Conservation (phyloP, 2,888 invertebrate genomes). For the Nephrotoma guestfalica region DNA sequence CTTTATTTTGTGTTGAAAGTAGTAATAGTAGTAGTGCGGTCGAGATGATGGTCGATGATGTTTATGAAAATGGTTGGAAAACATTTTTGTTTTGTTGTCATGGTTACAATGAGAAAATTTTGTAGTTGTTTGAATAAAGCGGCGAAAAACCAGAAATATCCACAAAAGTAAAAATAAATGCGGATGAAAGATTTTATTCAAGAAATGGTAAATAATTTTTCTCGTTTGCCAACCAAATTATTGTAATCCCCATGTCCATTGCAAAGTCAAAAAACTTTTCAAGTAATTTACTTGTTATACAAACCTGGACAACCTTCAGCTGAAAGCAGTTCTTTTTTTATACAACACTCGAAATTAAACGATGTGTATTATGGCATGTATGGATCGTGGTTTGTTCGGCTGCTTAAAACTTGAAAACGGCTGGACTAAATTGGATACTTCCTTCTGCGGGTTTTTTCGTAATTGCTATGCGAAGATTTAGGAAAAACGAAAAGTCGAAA, state of each 20-base stretch:
- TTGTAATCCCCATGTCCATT: background rate
- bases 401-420: too few relatives aligned
- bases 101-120: background rate
- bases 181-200: background rate
- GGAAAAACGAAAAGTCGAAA: too few relatives aligned
- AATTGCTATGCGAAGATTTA: too few relatives aligned
- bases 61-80: background rate
- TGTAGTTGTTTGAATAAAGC: background rate
- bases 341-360: too few relatives aligned
- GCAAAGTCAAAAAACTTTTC: too few relatives aligned
- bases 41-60: background rate
- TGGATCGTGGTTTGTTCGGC: too few relatives aligned
- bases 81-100: background rate
- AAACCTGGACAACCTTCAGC: too few relatives aligned
- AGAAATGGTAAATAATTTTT: background rate
- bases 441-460: too few relatives aligned
- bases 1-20: background rate
- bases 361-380: too few relatives aligned
- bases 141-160: background rate
- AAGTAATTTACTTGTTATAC: too few relatives aligned
- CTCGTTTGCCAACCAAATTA: background rate
- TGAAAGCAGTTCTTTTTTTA: too few relatives aligned
- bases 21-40: background rate
- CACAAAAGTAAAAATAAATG: background rate
- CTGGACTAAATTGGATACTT: too few relatives aligned